These are phyloP conservation scores for Siderastrea radians DNA, from an alignment of 92 coral and sea anemone species.

Conservation along the genomic window DNA sequence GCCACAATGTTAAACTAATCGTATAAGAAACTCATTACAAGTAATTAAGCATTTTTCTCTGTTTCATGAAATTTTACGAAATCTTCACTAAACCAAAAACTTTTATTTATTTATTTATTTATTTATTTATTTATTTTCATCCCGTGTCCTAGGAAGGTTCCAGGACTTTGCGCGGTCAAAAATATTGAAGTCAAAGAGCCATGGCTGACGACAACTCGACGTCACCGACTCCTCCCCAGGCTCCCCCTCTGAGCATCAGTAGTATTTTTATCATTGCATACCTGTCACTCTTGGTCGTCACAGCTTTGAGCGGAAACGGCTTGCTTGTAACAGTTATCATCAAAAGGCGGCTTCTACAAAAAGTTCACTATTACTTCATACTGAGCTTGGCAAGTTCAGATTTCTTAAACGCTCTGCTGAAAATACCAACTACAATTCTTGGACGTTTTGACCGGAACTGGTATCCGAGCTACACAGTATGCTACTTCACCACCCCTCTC, in stretches of 20 bases:
- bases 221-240: slow-evolving; percentile 44
- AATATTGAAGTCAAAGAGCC: slow-evolving; percentile 1
- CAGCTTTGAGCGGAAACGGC: slow-evolving; percentile 84
- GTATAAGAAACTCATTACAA: too few species aligned
- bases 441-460: slow-evolving; percentile 88
- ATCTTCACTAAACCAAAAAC: not conserved
- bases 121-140: not conserved
- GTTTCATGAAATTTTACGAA: too few species aligned
- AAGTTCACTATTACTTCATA: slow-evolving; percentile 93
- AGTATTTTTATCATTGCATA: slow-evolving; percentile 78
- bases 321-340: slow-evolving; percentile 78
- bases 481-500: slow-evolving; percentile 96
- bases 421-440: slow-evolving; percentile 88
- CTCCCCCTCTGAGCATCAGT: slow-evolving; percentile 58
- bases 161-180: not conserved
- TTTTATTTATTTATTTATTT: not conserved
- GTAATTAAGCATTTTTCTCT: too few species aligned
- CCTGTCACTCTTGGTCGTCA: slow-evolving; percentile 75
- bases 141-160: not conserved
- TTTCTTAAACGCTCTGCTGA: slow-evolving; percentile 88
- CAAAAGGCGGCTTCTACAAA: slow-evolving; percentile 82
- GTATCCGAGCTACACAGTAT: slow-evolving; percentile 91
- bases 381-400: slow-evolving; percentile 88
- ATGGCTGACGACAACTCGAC: slow-evolving; percentile 40
- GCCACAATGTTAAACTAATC: too few species aligned